These are phyloP conservation scores for Merluccius polli DNA, from an alignment of 2,797 vertebrate genomes.

Conservation along the genomic window DNA sequence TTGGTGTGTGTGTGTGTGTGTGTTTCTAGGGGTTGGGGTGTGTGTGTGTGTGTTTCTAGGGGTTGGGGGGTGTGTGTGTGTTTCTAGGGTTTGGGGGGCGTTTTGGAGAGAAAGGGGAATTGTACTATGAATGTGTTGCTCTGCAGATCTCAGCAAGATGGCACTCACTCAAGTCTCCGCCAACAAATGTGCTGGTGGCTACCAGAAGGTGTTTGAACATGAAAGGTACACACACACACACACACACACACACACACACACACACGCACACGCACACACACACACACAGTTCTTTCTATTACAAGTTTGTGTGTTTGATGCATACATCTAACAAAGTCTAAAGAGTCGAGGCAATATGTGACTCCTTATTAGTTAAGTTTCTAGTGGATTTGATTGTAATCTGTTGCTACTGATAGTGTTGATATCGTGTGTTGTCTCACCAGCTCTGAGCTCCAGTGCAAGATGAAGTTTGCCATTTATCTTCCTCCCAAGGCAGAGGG, in stretches of 20 bases:
- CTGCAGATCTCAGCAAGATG: constrained; percentile 68
- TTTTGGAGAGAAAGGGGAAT: background rate
- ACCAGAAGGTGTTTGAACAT: constrained; percentile 96
- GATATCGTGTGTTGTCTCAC: background rate
- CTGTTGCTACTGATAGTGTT: background rate
- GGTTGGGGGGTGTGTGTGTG: no score
- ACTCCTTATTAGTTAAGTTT: background rate
- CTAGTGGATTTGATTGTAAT: background rate
- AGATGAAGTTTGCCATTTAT: constrained; percentile 94
- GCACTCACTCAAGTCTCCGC: constrained; percentile 87
- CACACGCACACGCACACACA: background rate
- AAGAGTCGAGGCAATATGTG: background rate
- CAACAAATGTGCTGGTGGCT: constrained; percentile 88
- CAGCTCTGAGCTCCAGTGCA: constrained; percentile 90
- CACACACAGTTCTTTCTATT: background rate
- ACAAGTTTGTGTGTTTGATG: background rate
- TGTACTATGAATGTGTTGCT: background rate
- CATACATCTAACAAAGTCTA: background rate
- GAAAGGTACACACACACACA: constrained; percentile 76
- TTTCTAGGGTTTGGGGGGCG: no score
- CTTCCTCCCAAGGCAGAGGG: constrained; percentile 89
- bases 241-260: constrained; percentile 4
- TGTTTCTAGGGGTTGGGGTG: no score
- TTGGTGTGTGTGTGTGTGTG: no score
- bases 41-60: no score